These are phyloP conservation scores for Nixonia krombeini DNA, from an alignment of 1,140 invertebrate species.

Conservation along the genomic window DNA sequence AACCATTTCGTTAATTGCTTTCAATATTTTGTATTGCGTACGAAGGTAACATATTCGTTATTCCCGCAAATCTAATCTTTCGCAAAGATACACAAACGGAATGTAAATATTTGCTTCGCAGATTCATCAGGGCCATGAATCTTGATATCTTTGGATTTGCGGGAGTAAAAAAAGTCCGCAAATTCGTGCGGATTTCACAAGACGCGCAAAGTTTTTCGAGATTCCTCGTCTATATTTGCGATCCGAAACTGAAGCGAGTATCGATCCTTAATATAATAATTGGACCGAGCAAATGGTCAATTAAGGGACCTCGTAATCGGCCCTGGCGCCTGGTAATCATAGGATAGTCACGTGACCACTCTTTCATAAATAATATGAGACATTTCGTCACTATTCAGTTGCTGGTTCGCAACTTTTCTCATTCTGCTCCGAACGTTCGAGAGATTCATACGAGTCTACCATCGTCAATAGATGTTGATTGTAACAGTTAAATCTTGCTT, in stretches of 20 bases:
- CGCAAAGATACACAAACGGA: neutral
- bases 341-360: too few species aligned
- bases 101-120: neutral
- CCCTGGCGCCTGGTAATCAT: too few species aligned
- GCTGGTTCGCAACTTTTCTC: conserved; percentile 2
- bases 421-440: conserved; percentile 3
- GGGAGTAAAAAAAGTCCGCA: neutral
- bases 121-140: neutral
- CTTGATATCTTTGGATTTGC: neutral
- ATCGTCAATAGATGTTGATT: conserved; percentile 13
- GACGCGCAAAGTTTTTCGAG: too few species aligned
- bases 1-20: too few species aligned
- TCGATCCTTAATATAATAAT: neutral
- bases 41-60: neutral
- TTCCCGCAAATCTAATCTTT: too few species aligned
- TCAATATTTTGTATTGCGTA: too few species aligned
- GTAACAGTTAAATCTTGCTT: conserved; percentile 31
- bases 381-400: too few species aligned
- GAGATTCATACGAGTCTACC: conserved; percentile 18
- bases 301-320: too few species aligned
- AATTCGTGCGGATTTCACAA: neutral
- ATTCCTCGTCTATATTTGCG: too few species aligned
- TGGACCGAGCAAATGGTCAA: conserved; percentile 13
- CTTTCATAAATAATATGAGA: too few species aligned
- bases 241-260: too few species aligned